Evolutionary conservation across 2,888 invertebrate species (phyloP), one percentile per base, ranked within the genome.

Genomic region (Rhagonycha lutea): DNA sequence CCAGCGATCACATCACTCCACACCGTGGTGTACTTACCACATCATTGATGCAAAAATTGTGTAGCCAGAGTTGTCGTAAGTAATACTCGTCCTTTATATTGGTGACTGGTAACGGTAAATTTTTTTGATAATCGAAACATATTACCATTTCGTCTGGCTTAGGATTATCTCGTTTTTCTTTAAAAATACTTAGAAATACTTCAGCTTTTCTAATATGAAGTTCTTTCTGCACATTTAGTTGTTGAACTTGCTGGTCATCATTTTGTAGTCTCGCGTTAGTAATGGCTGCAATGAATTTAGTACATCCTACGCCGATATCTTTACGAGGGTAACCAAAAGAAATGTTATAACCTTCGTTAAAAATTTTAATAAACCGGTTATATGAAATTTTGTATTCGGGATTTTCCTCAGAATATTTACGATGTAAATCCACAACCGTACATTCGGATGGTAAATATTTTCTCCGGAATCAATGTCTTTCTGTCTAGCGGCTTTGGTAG

Each of bases 391-490:
- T n/a, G 3, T 14, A 12, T 14, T 68, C 8, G 14, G 28, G 14
- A 68, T 32, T 68, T 12, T 26, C 68, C 7, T 12, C n/a, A 3
- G n/a, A 28, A 11, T 29, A 68, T 68, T 29, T 68, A 14, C 68
- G 24, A 68, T 68, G 68, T 26, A 32, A 29, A 14, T 28, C 29
- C 10, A 10, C n/a, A n/a, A 32, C 32, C 32, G 32, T 32, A 32
- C 32, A 32, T 32, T 32, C 32, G 32, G 32, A 32, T 32, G 32
- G 32, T 32, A 32, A 32, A 32, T 32, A 32, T 32, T 32, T 32
- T 88, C 86, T 0, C 90, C 89, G 2, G 82, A 86, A 0, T 80
- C 79, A 24, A 90, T 86, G 2, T 91, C 92, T 0, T 81, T 70
- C 62, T 88, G 85, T 63, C 89, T 87, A 0, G 88, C 90, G 4